Conservation (phyloP, 2,888 invertebrate species). For the Hirtodrosophila confusa region DNA sequence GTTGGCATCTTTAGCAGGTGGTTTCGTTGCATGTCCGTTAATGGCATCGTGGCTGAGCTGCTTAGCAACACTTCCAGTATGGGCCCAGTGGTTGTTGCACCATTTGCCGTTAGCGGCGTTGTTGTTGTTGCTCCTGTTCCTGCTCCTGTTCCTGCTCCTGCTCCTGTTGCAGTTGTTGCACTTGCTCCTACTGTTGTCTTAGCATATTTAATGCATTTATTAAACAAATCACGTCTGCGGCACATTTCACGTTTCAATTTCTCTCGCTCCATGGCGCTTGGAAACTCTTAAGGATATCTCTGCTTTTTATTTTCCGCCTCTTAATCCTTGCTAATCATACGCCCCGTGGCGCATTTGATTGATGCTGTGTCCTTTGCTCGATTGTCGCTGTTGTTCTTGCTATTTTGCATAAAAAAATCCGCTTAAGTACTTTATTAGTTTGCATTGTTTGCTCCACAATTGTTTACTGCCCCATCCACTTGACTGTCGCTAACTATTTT, state of each 20-base stretch:
- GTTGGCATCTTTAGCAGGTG: slow-evolving; percentile 78
- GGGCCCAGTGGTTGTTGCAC: slow-evolving; percentile 56
- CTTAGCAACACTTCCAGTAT: slow-evolving; percentile 39
- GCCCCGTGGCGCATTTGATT: slow-evolving; percentile 65
- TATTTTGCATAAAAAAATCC: slow-evolving; percentile 43
- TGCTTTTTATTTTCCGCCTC: slow-evolving; percentile 17
- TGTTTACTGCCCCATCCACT: slow-evolving; percentile 42
- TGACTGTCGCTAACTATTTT: slow-evolving; percentile 6
- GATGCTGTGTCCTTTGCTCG: slow-evolving; percentile 35
- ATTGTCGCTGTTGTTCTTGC: slow-evolving; percentile 24
- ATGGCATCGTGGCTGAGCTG: slow-evolving; percentile 49
- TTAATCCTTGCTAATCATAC: slow-evolving; percentile 64
- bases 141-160: slow-evolving; percentile 20
- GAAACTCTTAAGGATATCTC: slow-evolving; percentile 4
- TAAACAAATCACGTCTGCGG: slow-evolving; percentile 54
- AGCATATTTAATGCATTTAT: slow-evolving; percentile 49
- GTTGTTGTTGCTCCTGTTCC: slow-evolving; percentile 21
- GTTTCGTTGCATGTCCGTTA: slow-evolving; percentile 80
- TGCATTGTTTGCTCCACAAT: slow-evolving; percentile 64
- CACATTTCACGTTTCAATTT: slow-evolving; percentile 51
- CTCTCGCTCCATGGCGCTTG: slow-evolving; percentile 40
- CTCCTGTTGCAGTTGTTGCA: slow-evolving; percentile 21
- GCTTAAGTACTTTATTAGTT: slow-evolving; percentile 77
- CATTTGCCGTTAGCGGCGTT: slow-evolving; percentile 71
- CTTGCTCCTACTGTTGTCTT: slow-evolving; percentile 21